These are phyloP conservation scores for Meda fulgida DNA, from an alignment of 2,797 vertebrate genomes.

Conservation along the genomic window DNA sequence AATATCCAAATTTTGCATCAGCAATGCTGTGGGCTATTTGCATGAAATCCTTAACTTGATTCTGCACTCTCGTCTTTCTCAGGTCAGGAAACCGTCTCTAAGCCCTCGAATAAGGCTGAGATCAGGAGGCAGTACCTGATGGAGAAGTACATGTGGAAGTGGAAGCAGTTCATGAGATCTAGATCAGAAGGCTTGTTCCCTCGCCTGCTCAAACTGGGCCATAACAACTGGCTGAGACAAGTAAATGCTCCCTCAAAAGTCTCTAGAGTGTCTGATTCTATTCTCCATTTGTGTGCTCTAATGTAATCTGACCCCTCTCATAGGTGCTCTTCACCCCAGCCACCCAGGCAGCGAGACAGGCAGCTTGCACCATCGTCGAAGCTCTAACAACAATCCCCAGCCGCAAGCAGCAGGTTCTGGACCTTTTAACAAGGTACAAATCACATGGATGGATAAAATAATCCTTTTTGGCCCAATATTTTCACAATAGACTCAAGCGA, in stretches of 20 bases:
- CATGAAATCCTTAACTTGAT: neutral
- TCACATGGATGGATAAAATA: neutral
- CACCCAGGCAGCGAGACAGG: slow-evolving; percentile 95
- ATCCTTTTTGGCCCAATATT: neutral
- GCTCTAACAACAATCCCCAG: slow-evolving; percentile 94
- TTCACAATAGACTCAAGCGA: neutral
- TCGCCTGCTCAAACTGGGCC: slow-evolving; percentile 92
- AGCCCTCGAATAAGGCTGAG: slow-evolving; percentile 88
- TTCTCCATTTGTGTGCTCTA: neutral
- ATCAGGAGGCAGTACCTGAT: slow-evolving; percentile 90
- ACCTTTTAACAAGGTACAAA: slow-evolving; percentile 94
- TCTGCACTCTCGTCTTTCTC: slow-evolving; percentile 12
- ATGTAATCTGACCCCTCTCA: slow-evolving; percentile 17
- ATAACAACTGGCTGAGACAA: slow-evolving; percentile 98
- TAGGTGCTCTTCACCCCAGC: slow-evolving; percentile 98
- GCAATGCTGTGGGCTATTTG: neutral
- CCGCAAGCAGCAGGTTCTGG: slow-evolving; percentile 96
- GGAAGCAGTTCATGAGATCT: slow-evolving; percentile 95
- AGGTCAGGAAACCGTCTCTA: slow-evolving; percentile 85
- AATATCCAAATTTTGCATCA: slow-evolving; percentile 31
- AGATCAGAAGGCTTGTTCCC: slow-evolving; percentile 85
- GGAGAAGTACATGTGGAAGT: slow-evolving; percentile 97
- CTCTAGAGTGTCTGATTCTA: neutral
- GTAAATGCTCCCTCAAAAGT: slow-evolving; percentile 68
- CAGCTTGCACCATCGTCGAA: slow-evolving; percentile 97